Percentiles rank a stretch among this genome's conserved stretches.
Conservation (phyloP, 2,113 vertebrate genomes). For the Nettapus auritus region DNA sequence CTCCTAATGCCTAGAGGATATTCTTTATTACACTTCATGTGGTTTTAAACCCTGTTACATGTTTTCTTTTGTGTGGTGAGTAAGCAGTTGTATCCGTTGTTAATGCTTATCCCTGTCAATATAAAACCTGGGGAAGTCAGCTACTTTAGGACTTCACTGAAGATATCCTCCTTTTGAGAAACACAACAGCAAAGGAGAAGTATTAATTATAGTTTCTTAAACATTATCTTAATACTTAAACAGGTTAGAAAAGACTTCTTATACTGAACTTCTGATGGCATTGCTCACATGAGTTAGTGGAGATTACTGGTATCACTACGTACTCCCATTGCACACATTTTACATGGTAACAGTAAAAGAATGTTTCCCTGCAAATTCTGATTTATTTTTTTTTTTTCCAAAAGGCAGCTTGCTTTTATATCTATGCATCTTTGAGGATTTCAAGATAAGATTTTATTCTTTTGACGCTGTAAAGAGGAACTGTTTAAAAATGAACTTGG, state of each 20-base stretch:
- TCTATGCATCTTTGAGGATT: conserved; percentile 82
- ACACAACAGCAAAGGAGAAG: not conserved
- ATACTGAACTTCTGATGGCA: not conserved
- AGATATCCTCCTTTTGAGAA: not conserved
- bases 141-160: not conserved
- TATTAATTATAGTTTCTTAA: not conserved
- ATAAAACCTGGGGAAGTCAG: not conserved
- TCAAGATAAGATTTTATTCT: conserved; percentile 76
- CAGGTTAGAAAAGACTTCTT: not conserved
- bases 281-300: not conserved
- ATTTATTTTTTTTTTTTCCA: conserved; percentile 68
- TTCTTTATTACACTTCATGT: not conserved
- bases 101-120: not conserved
- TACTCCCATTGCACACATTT: conserved; percentile 37
- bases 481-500: conserved; percentile 76
- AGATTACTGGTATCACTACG: not conserved
- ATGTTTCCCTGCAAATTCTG: conserved; percentile 68
- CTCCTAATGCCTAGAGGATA: not conserved
- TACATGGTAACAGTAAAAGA: conserved; percentile 51
- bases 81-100: conserved; percentile 27
- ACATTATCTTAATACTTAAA: not conserved
- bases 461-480: conserved; percentile 78
- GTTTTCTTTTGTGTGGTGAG: not conserved
- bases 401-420: conserved; percentile 82
- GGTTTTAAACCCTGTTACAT: not conserved